Percentiles rank a stretch among this genome's conserved stretches.
Evolutionary conservation across 2,113 vertebrate genomes (phyloP).

Genomic region (Lanius collurio): DNA sequence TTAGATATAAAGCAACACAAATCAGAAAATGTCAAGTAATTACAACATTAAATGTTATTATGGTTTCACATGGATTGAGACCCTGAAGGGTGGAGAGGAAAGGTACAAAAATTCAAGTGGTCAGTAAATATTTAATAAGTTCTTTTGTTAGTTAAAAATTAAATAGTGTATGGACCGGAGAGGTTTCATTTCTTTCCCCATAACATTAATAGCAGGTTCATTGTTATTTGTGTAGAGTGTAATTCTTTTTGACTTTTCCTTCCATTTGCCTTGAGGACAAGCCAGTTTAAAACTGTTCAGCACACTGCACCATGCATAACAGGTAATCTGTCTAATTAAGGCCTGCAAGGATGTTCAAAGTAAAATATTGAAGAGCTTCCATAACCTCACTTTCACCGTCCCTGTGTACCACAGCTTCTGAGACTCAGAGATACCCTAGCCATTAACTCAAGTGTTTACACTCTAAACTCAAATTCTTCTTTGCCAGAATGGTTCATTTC

Average conservation of each 20-base stretch:
- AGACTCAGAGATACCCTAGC: conserved; percentile 78
- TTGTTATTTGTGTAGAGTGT: conserved; percentile 83
- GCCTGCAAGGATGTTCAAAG: conserved; percentile 85
- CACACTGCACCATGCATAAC: conserved; percentile 88
- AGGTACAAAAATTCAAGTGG: conserved; percentile 75
- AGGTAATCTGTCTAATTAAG: conserved; percentile 99
- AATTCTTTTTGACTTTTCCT: conserved; percentile 91
- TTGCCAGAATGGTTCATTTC: conserved; percentile 83
- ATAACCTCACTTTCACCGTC: conserved; percentile 94
- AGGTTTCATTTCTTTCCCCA: conserved; percentile 67
- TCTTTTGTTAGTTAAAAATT: conserved; percentile 89
- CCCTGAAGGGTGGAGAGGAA: conserved; percentile 13
- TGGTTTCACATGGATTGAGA: not conserved
- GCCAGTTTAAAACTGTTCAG: conserved; percentile 86
- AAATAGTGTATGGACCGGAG: conserved; percentile 75
- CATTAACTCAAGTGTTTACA: conserved; percentile 86
- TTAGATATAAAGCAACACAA: not conserved
- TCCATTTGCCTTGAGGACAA: conserved; percentile 93
- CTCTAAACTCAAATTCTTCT: conserved; percentile 80
- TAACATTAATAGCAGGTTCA: conserved; percentile 78
- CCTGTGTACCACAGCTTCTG: conserved; percentile 80
- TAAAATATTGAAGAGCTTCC: conserved; percentile 91
- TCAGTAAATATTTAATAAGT: conserved; percentile 82
- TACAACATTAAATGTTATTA: not conserved
- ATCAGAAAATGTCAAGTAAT: not conserved